Base-by-base conservation (phyloP, 2,888 invertebrate genomes). In the Trilocha varians region DNA sequence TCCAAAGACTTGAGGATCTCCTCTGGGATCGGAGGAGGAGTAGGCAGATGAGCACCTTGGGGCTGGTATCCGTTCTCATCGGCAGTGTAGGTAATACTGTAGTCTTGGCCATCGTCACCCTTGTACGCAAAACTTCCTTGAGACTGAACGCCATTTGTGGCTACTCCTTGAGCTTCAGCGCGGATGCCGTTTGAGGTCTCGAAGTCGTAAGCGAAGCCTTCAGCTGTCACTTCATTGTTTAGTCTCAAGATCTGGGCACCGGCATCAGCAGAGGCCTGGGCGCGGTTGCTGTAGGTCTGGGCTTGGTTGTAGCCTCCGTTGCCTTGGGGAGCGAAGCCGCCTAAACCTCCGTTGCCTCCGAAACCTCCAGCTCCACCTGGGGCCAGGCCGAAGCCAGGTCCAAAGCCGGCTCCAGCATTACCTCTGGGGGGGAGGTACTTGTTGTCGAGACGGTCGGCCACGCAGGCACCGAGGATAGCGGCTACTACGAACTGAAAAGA, bases 341-440 rank as follows among this genome's bases (percentile, higher is more conserved):
- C 62, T 14, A 54, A 57, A 8, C 61, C 58, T 5, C 46, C 48
- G 32, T 43, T 51, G 11, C 52, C 57, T 4, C 57, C 55, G 44
- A 53, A 41, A 4, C 49, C 48, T 5, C 59, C 55, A 5, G 48
- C 52, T 13, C 55, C 52, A 39, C 55, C 56, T 14, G 52, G 54
- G 1, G 50, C 59, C 11, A 55, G 46, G 2, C 66, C 63, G 32
- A 70, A 63, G 2, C 70, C 72, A 2, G 69, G 70, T 6, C 76
- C 77, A 50, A 74, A 76, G 2, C 83, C 80, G 47, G 82, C 75
- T 1, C 82, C 78, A 38, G 74, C 58, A 41, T 78, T 78, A 39
- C 80, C 80, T 63, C 84, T 76, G 46, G 85, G 85, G 14, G 85
- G 85, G 49, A 85, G 76, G 73, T 85, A 85, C 55, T 80, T 77